These are phyloP conservation scores for Trachelus iudaicus DNA, from an alignment of 2,888 invertebrate species.

Conservation along the genomic window DNA sequence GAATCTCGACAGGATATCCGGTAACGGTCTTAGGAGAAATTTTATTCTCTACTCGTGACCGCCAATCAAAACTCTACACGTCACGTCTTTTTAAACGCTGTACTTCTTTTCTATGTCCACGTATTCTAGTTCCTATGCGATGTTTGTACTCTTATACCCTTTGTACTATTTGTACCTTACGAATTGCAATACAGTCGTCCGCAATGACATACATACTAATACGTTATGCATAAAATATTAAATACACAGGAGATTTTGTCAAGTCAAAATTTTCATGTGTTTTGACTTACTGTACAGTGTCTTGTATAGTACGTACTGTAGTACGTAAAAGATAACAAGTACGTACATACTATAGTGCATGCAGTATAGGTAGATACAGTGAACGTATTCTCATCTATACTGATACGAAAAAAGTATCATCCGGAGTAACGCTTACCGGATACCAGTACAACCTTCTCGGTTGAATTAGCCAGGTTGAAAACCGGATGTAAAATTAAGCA, in stretches of 20 bases:
- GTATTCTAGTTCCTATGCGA: slow-evolving; percentile 65
- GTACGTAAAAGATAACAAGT: neutral
- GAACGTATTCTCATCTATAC: neutral
- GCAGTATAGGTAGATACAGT: neutral
- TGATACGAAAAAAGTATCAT: neutral
- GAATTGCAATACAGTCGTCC: slow-evolving; percentile 66
- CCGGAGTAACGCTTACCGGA: neutral
- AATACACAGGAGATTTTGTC: neutral
- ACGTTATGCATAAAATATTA: neutral
- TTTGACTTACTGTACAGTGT: neutral
- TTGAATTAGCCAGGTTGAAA: neutral
- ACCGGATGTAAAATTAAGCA: neutral
- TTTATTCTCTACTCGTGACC: neutral
- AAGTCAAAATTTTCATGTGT: neutral
- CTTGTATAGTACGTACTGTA: neutral
- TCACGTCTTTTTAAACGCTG: slow-evolving; percentile 44
- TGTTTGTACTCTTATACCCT: slow-evolving; percentile 66
- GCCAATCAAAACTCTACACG: slow-evolving; percentile 27
- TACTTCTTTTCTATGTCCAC: slow-evolving; percentile 63
- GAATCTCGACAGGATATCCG: neutral
- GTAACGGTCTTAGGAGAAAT: neutral
- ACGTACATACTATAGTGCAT: neutral
- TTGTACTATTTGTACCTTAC: slow-evolving; percentile 65
- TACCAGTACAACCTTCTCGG: neutral
- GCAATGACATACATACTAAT: slow-evolving; percentile 47